A percentile compares a stretch with the other conserved stretches of the same genome.
These are phyloP conservation scores for Hyposoter didymator DNA, from an alignment of 2,888 invertebrate genomes.

Conservation along the genomic window DNA sequence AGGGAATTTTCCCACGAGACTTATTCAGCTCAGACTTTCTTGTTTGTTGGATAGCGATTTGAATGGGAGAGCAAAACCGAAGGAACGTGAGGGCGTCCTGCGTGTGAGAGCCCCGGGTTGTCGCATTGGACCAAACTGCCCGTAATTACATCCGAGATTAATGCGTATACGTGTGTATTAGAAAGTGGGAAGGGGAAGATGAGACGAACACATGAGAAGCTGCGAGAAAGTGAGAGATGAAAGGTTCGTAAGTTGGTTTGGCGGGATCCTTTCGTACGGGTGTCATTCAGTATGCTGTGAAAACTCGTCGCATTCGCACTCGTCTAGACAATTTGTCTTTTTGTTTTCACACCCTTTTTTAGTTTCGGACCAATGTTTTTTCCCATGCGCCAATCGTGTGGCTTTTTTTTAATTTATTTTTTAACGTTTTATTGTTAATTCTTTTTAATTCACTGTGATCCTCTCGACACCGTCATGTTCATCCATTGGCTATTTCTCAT, in stretches of 20 bases:
- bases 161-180: constrained; percentile 66
- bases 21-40: constrained; percentile 1
- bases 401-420: constrained; percentile 1
- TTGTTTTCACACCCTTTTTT: constrained; percentile 18
- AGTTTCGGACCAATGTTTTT: not conserved
- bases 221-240: constrained; percentile 61
- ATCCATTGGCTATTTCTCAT: constrained; percentile 27
- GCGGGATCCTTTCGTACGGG: constrained; percentile 68
- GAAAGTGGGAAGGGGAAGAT: constrained; percentile 60
- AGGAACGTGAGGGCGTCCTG: not conserved
- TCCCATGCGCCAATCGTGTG: not conserved
- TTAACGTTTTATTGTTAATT: not conserved
- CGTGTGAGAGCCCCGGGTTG: constrained; percentile 65
- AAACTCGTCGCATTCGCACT: constrained; percentile 74
- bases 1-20: constrained; percentile 11
- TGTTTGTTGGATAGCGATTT: not conserved
- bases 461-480: constrained; percentile 13
- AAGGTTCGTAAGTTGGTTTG: constrained; percentile 39
- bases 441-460: constrained; percentile 4
- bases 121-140: constrained; percentile 65
- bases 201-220: constrained; percentile 47
- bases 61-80: not conserved
- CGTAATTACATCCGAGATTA: constrained; percentile 71
- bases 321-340: constrained; percentile 12
- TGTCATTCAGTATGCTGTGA: constrained; percentile 76